Evolutionary conservation across 2,888 invertebrate species (phyloP), one percentile per base, ranked within the genome.

Genomic region (Eilema sororculum): DNA sequence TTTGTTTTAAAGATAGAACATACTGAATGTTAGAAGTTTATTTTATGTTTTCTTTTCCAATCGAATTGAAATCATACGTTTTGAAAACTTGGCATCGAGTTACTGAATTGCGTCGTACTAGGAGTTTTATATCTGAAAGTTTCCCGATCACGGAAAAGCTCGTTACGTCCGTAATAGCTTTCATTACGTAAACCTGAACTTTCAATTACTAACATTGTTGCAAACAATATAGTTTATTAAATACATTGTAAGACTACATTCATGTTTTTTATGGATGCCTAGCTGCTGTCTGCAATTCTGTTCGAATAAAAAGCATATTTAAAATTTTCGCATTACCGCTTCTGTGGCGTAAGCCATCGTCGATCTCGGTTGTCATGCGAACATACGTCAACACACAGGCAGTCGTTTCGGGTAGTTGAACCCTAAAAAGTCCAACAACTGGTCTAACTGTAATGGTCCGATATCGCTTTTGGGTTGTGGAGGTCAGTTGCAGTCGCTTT

Each of bases 131-230:
- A 46, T 46, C 46, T 46, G 6, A n/a, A 52, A 52, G n/a, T 52
- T 52, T 52, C n/a, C 5, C n/a, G 52, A n/a, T n/a, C n/a, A n/a
- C 52, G 52, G 52, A n/a, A 52, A 52, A 52, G 1, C 8, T 52
- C 9, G n/a, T 52, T 52, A 52, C 52, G 9, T n/a, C 8, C n/a
- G 3, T n/a, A 46, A 46, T 46, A 46, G 46, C 46, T 52, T 8
- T n/a, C 52, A 52, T 52, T 52, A 8, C 52, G n/a, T 9, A 46
- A 46, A 46, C 20, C 6, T 20, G 3, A 52, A 52, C 52, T n/a
- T 52, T 52, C 52, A 20, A n/a, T 52, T 52, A 52, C 52, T 52
- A 52, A 52, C 52, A 52, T 52, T 52, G 52, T 52, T 52, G 20
- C 52, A n/a, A 52, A n/a, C n/a, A 52, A 2, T 52, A 8, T 9